phyloP scores from a whole-genome alignment of 2,113 vertebrate species.

The Oryzias melastigma region DNA sequence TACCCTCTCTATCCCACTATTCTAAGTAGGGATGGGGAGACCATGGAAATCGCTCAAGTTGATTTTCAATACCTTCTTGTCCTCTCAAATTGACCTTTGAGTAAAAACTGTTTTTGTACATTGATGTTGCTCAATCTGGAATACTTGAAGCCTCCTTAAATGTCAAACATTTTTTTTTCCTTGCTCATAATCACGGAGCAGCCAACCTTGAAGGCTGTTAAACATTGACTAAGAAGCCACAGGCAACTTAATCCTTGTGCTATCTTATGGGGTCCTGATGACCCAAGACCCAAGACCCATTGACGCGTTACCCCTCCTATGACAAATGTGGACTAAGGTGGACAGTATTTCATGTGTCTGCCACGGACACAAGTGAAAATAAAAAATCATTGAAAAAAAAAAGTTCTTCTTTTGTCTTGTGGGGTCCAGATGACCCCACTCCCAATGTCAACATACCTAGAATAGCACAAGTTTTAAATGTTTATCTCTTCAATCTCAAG shows the following conservation, averaged over 20 bases:
- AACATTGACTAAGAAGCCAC: constrained; percentile 19
- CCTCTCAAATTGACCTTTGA: constrained; percentile 2
- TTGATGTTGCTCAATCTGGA: constrained; percentile 35
- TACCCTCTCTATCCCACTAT: not conserved
- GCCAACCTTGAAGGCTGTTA: constrained; percentile 13
- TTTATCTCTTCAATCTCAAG: constrained; percentile 28
- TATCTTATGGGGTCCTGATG: too few species aligned
- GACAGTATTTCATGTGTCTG: too few species aligned
- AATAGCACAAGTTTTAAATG: too few species aligned
- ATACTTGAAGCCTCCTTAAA: constrained; percentile 24
- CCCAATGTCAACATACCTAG: too few species aligned
- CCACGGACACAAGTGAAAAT: too few species aligned
- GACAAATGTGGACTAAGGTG: too few species aligned
- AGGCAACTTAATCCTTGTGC: not conserved
- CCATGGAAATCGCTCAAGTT: not conserved
- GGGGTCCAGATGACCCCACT: too few species aligned
- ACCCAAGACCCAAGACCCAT: too few species aligned
- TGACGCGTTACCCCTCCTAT: too few species aligned
- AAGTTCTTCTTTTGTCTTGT: too few species aligned
- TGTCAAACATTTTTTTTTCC: constrained; percentile 5
- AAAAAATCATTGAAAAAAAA: too few species aligned
- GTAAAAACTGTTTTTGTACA: constrained; percentile 12
- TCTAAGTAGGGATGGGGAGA: not conserved
- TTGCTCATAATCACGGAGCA: constrained; percentile 20
- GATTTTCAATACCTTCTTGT: not conserved